These are phyloP conservation scores for Aurelia aurita complex sp. Pacific DNA, from an alignment of 30 jellyfish, hydroid and myxozoan species.

Conservation along the genomic window DNA sequence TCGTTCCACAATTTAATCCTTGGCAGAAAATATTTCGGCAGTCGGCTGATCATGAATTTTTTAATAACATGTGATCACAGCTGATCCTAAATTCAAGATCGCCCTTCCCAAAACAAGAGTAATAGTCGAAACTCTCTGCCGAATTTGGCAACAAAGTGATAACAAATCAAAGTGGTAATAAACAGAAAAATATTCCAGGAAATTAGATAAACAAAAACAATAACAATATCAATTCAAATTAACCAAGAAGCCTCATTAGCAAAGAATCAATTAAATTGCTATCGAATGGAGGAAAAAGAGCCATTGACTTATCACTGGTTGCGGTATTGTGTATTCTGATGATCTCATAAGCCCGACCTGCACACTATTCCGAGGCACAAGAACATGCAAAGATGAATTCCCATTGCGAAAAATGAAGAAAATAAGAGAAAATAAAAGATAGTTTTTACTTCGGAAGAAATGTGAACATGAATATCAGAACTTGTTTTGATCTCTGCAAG, in stretches of 20 bases:
- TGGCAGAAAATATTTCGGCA: too few species aligned
- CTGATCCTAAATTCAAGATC: too few species aligned
- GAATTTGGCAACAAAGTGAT: too few species aligned
- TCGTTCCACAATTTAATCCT: too few species aligned
- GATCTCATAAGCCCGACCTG: slow-evolving; percentile 72
- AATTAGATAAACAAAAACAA: too few species aligned
- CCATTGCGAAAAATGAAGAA: slow-evolving; percentile 17
- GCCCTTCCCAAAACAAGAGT: too few species aligned
- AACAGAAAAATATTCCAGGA: too few species aligned
- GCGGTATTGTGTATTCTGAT: slow-evolving; percentile 40
- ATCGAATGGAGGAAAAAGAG: background rate
- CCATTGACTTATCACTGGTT: slow-evolving; percentile 40
- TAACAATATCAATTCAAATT: too few species aligned
- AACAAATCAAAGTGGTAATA: too few species aligned
- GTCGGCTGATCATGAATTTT: too few species aligned
- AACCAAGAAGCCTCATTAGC: background rate
- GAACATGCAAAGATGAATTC: background rate
- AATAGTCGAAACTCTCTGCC: too few species aligned
- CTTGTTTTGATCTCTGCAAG: slow-evolving; percentile 47
- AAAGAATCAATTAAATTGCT: background rate
- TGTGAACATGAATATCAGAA: slow-evolving; percentile 55
- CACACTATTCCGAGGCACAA: background rate
- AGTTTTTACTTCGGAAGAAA: slow-evolving; percentile 12
- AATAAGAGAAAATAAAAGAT: background rate
- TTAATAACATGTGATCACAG: too few species aligned